Percentiles rank a stretch among this genome's conserved stretches.
Conservation (phyloP, 2,888 invertebrate genomes). For the Ischnus inquisitorius region DNA sequence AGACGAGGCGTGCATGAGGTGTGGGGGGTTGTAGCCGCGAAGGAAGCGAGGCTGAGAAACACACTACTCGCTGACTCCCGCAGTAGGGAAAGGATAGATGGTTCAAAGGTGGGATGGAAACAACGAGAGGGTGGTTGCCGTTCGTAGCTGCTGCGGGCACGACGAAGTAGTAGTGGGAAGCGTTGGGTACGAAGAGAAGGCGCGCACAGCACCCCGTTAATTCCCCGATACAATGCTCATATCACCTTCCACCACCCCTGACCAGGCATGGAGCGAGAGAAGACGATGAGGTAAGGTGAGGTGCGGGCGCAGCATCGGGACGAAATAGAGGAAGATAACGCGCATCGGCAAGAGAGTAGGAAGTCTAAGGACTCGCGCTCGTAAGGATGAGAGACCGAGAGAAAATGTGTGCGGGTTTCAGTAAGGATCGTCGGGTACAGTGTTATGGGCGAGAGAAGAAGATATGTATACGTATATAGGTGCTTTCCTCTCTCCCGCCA, state of each 20-base stretch:
- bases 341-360: slow-evolving; percentile 47
- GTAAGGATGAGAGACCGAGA: slow-evolving; percentile 33
- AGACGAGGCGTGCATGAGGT: slow-evolving; percentile 50
- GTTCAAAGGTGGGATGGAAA: slow-evolving; percentile 66
- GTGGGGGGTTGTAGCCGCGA: slow-evolving; percentile 18
- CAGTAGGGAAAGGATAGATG: slow-evolving; percentile 54
- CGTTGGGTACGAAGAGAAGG: slow-evolving; percentile 62
- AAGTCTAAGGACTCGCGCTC: slow-evolving; percentile 53
- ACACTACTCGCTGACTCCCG: slow-evolving; percentile 9
- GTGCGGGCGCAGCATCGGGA: slow-evolving; percentile 13
- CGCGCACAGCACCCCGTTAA: slow-evolving; percentile 82
- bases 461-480: slow-evolving; percentile 10
- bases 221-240: slow-evolving; percentile 86
- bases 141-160: slow-evolving; percentile 34
- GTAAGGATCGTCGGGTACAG: slow-evolving; percentile 11
- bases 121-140: slow-evolving; percentile 38
- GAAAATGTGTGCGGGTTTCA: slow-evolving; percentile 27
- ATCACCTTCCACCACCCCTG: slow-evolving; percentile 84
- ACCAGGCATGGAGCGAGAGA: slow-evolving; percentile 75
- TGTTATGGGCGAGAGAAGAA: slow-evolving; percentile 17
- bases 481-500: slow-evolving; percentile 50
- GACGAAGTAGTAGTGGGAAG: slow-evolving; percentile 9
- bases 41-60: slow-evolving; percentile 65
- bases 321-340: slow-evolving; percentile 27
- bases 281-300: slow-evolving; percentile 32